These are phyloP conservation scores for Arbacia lixula DNA, from an alignment of 53 echinoderm and acorn worm species.

Conservation along the genomic window DNA sequence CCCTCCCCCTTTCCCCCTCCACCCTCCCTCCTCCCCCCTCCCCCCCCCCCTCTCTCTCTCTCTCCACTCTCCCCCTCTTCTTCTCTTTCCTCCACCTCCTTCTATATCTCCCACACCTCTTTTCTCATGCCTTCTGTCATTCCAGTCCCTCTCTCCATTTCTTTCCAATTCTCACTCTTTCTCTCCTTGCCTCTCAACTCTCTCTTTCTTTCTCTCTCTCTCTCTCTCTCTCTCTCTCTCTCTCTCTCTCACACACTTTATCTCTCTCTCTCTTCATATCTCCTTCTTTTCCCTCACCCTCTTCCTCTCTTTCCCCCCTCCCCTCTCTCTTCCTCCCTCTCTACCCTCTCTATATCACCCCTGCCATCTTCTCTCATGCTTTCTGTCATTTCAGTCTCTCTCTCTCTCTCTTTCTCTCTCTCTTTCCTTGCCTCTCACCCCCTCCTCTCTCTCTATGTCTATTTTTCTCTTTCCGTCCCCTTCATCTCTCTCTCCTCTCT, in stretches of 20 bases:
- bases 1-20: neutral
- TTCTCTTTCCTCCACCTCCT: no score
- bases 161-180: neutral
- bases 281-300: neutral
- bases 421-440: neutral
- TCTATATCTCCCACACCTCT: neutral
- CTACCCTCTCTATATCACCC: neutral
- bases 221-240: neutral
- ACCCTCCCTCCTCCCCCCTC: no score
- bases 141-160: neutral
- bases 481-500: neutral
- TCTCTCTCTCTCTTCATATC: neutral
- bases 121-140: neutral
- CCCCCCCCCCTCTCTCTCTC: neutral
- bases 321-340: neutral
- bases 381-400: neutral
- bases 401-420: neutral
- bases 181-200: neutral
- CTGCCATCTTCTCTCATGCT: no score
- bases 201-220: neutral
- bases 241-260: neutral
- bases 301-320: neutral
- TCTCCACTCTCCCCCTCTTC: neutral
- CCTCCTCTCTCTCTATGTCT: neutral
- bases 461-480: neutral